phyloP scores from a whole-genome alignment of 2,888 invertebrate species.

The Microctonus aethiopoides region DNA sequence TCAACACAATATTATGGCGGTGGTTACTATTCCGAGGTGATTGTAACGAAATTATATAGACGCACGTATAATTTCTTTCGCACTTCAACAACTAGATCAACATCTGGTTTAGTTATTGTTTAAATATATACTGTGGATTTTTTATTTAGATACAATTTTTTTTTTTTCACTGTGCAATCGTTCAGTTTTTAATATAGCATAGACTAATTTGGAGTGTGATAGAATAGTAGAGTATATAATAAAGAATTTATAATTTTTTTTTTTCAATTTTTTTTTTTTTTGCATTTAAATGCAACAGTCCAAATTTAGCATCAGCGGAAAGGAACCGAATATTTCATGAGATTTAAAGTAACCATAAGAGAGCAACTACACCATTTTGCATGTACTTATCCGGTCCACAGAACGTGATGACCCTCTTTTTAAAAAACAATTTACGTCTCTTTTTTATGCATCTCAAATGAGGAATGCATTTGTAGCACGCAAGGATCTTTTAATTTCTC shows the following conservation, averaged over 20 bases:
- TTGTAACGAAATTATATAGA: neutral
- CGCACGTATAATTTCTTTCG: neutral
- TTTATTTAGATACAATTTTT: neutral
- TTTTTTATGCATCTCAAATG: constrained; percentile 17
- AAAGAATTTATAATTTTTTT: no score
- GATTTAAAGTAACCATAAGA: neutral
- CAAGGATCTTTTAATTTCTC: constrained; percentile 23
- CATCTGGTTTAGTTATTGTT: constrained; percentile 5
- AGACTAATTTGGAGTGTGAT: neutral
- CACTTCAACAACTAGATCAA: constrained; percentile 12
- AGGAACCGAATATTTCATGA: neutral
- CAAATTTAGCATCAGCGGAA: neutral
- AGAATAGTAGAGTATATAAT: neutral
- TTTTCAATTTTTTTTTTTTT: neutral
- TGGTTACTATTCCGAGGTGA: constrained; percentile 1
- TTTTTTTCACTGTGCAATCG: neutral
- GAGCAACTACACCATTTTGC: neutral
- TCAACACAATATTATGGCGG: neutral
- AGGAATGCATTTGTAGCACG: constrained; percentile 25
- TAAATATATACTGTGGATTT: constrained; percentile 12
- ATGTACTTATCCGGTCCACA: constrained; percentile 27
- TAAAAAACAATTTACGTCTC: constrained; percentile 6
- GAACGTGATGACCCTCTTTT: constrained; percentile 25
- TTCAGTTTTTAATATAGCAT: neutral
- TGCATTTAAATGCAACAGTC: neutral